Conservation (phyloP, 2,888 invertebrate genomes). For the Ophioninae sp. region DNA sequence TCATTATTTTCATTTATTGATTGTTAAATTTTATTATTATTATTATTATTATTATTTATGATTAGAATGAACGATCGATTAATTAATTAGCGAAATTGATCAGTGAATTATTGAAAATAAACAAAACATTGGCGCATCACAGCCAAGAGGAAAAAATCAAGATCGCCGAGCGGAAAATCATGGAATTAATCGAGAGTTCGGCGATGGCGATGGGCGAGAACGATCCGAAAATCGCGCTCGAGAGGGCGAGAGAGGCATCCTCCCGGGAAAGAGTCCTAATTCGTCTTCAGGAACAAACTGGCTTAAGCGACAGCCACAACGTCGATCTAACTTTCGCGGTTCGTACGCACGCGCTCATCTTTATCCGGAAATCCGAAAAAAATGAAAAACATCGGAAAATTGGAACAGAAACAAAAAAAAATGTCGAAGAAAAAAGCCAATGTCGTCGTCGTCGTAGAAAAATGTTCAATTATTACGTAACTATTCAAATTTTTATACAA, state of each 20-base stretch:
- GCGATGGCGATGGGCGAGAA: constrained; percentile 87
- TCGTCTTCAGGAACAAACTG: constrained; percentile 94
- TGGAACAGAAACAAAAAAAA: not conserved
- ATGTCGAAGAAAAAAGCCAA: too few relatives aligned
- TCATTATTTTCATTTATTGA: too few relatives aligned
- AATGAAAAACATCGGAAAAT: not conserved
- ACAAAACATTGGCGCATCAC: too few relatives aligned
- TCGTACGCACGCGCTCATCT: constrained; percentile 62
- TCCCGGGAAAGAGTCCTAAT: constrained; percentile 95
- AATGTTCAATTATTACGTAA: too few relatives aligned
- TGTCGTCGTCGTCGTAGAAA: too few relatives aligned
- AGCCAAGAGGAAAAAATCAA: constrained; percentile 96
- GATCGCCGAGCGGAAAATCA: constrained; percentile 93
- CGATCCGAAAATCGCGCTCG: constrained; percentile 87
- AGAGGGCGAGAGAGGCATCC: constrained; percentile 98
- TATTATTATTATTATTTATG: too few relatives aligned
- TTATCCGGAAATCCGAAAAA: not conserved
- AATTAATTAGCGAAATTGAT: too few relatives aligned
- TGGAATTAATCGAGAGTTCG: constrained; percentile 94
- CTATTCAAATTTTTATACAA: too few relatives aligned
- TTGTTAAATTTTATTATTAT: too few relatives aligned
- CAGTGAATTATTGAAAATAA: not conserved
- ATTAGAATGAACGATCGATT: too few relatives aligned
- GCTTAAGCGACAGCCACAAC: constrained; percentile 94
- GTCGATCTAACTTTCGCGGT: constrained; percentile 97